Conservation (phyloP, 2,888 invertebrate species). For the Spilosoma lubricipeda region DNA sequence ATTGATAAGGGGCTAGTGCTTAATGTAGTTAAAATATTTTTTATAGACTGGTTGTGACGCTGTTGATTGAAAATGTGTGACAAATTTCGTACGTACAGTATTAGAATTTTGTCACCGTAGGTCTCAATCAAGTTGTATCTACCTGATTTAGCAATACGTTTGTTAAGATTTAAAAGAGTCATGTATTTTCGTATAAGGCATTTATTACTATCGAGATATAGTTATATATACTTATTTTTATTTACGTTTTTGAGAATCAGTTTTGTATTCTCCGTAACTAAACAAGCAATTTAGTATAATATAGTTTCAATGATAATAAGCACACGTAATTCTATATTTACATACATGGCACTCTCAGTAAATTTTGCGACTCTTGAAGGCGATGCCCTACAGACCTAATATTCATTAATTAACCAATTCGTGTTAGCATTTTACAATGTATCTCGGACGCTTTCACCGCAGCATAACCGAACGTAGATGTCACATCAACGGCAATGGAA, state of each 20-base stretch:
- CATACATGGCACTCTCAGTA: too few relatives aligned
- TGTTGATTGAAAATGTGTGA: slow-evolving; percentile 2
- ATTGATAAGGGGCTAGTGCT: neutral
- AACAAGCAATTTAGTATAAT: slow-evolving; percentile 20
- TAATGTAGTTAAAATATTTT: neutral
- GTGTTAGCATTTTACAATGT: too few relatives aligned
- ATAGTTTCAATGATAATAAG: neutral
- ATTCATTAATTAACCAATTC: too few relatives aligned
- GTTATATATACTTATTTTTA: neutral
- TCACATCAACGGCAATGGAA: too few relatives aligned
- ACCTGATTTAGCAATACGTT: slow-evolving; percentile 18
- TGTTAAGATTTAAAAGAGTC: slow-evolving; percentile 21
- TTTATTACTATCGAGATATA: slow-evolving; percentile 2
- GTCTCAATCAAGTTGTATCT: slow-evolving; percentile 2
- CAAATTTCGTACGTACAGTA: slow-evolving; percentile 19
- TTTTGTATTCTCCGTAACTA: slow-evolving; percentile 9
- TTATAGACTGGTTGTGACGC: slow-evolving; percentile 9
- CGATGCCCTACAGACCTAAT: too few relatives aligned
- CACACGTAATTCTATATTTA: neutral
- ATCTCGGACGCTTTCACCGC: too few relatives aligned
- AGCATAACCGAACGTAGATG: too few relatives aligned
- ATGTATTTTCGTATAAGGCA: slow-evolving; percentile 33
- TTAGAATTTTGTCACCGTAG: slow-evolving; percentile 24
- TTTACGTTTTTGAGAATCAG: neutral
- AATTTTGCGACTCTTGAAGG: too few relatives aligned